phyloP scores from a whole-genome alignment of 1,140 invertebrate genomes.

The Cyclargus thomasi region DNA sequence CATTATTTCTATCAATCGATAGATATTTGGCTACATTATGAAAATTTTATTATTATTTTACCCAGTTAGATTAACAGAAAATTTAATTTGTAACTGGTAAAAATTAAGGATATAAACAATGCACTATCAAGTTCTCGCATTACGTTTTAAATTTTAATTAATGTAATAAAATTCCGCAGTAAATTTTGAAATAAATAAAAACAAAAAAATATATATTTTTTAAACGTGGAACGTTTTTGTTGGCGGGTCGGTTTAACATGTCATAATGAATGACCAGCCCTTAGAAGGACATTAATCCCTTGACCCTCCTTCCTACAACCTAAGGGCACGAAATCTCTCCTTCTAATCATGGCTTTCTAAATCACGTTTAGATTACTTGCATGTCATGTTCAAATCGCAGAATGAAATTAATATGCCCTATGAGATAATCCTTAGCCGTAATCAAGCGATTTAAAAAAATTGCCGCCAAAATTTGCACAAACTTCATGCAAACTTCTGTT shows the following conservation, averaged over 20 bases:
- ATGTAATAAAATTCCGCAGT: not conserved
- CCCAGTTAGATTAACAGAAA: too few relatives aligned
- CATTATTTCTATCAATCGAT: too few relatives aligned
- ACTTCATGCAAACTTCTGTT: not conserved
- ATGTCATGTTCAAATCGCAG: not conserved
- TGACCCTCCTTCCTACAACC: conserved; percentile 33
- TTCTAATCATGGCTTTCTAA: conserved; percentile 29
- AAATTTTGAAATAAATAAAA: conserved; percentile 10
- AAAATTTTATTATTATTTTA: too few relatives aligned
- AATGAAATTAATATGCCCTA: not conserved
- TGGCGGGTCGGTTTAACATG: conserved; percentile 34
- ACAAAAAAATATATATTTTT: not conserved
- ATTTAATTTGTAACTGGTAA: not conserved
- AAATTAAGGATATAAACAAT: not conserved
- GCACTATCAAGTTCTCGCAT: not conserved
- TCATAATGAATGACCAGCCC: conserved; percentile 42
- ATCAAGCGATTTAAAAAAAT: not conserved
- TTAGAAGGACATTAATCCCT: conserved; percentile 40
- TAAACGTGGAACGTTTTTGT: conserved; percentile 23
- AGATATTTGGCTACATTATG: too few relatives aligned
- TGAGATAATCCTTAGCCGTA: not conserved
- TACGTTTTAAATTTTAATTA: not conserved
- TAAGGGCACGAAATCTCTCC: conserved; percentile 32
- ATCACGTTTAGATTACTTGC: conserved; percentile 25
- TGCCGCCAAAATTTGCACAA: not conserved